These are phyloP conservation scores for Colossoma macropomum DNA, from an alignment of 2,113 vertebrate species.

Conservation along the genomic window DNA sequence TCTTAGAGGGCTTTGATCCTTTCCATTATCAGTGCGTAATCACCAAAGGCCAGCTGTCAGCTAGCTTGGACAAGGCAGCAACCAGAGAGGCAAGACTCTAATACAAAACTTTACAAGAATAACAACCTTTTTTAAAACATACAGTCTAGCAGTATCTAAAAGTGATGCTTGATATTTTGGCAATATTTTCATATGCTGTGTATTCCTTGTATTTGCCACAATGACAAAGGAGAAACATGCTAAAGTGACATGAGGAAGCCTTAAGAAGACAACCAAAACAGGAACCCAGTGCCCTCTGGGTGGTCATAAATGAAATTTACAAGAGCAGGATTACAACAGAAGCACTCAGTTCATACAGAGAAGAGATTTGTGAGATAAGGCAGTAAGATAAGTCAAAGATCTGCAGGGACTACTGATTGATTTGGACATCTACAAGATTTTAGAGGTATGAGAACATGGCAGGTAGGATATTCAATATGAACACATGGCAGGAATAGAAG, in stretches of 20 bases:
- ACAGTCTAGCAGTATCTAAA: background rate
- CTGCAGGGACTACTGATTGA: background rate
- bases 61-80: slow-evolving; percentile 46
- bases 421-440: background rate
- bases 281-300: background rate
- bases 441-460: background rate
- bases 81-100: slow-evolving; percentile 20
- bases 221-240: too few species aligned
- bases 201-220: background rate
- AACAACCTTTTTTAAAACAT: too few species aligned
- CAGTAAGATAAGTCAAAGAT: too few species aligned
- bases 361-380: background rate
- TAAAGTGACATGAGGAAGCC: too few species aligned
- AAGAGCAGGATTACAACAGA: too few species aligned
- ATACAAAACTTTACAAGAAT: slow-evolving; percentile 31
- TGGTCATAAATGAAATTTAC: background rate
- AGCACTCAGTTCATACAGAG: too few species aligned
- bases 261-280: background rate
- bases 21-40: slow-evolving; percentile 68
- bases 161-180: too few species aligned
- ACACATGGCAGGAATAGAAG: background rate
- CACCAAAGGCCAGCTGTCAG: slow-evolving; percentile 81
- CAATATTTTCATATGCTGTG: background rate
- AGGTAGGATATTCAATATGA: too few species aligned
- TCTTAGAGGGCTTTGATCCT: slow-evolving; percentile 72